These are phyloP conservation scores for Channa striata DNA, from an alignment of 2,797 vertebrate genomes.

Conservation along the genomic window DNA sequence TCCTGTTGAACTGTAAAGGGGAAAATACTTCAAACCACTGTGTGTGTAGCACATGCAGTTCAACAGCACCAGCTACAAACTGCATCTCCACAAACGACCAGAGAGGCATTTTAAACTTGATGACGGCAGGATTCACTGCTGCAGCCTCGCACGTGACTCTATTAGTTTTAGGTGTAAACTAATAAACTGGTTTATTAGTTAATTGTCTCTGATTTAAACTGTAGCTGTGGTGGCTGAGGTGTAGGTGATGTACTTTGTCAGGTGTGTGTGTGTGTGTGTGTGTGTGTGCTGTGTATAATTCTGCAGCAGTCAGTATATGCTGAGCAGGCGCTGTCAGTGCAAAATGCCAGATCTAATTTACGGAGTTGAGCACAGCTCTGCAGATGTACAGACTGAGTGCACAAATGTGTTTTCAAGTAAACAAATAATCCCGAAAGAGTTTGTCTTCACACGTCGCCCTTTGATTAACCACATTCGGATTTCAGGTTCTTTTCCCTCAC, in stretches of 20 bases:
- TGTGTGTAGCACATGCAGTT: no score
- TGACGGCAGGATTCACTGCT: neutral
- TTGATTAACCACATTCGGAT: neutral
- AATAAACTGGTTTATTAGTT: no score
- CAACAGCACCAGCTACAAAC: neutral
- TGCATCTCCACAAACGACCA: no score
- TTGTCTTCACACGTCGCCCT: neutral
- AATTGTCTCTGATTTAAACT: neutral
- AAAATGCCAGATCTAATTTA: constrained; percentile 13
- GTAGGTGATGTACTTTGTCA: neutral
- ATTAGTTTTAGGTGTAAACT: neutral
- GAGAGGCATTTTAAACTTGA: no score
- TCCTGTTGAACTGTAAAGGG: neutral
- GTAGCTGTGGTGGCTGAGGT: neutral
- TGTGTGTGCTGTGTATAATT: neutral
- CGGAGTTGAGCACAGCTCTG: constrained; percentile 18
- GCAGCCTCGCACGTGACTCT: neutral
- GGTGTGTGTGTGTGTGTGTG: neutral
- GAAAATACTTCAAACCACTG: neutral
- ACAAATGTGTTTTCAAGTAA: constrained; percentile 4
- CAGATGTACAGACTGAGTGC: neutral
- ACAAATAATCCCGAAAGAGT: neutral
- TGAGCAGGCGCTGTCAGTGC: constrained; percentile 10
- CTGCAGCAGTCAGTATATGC: neutral
- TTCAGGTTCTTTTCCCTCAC: neutral